These are phyloP conservation scores for Tetramorium simillimum DNA, from an alignment of 1,140 invertebrate genomes.

Conservation along the genomic window DNA sequence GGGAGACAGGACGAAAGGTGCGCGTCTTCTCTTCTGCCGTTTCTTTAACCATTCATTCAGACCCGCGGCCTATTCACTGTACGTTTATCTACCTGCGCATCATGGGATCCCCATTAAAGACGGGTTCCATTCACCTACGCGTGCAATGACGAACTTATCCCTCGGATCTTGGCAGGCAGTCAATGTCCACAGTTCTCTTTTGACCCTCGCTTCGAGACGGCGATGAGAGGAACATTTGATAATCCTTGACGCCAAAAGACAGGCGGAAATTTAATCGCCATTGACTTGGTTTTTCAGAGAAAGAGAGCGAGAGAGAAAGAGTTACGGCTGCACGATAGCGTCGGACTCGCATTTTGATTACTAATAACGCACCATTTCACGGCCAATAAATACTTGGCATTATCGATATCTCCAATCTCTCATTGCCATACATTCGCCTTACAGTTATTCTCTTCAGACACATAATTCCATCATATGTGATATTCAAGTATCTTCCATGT, in stretches of 20 bases:
- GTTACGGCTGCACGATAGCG: constrained; percentile 1
- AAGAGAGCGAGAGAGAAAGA: not conserved
- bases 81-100: constrained; percentile 74
- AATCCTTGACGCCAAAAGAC: constrained; percentile 50
- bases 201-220: constrained; percentile 49
- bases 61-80: constrained; percentile 69
- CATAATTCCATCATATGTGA: not conserved
- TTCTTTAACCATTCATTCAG: constrained; percentile 72
- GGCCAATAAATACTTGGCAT: constrained; percentile 18
- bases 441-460: constrained; percentile 16
- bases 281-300: constrained; percentile 45
- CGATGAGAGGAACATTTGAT: constrained; percentile 56
- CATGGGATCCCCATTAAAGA: constrained; percentile 70
- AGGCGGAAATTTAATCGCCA: constrained; percentile 53
- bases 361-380: not conserved
- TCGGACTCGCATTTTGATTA: constrained; percentile 7
- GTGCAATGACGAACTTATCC: constrained; percentile 72
- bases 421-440: not conserved
- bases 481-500: not conserved
- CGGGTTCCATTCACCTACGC: constrained; percentile 72
- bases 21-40: constrained; percentile 56
- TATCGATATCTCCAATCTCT: constrained; percentile 20
- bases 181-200: constrained; percentile 67
- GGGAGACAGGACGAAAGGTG: constrained; percentile 13
- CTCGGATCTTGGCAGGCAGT: constrained; percentile 69